Evolutionary conservation across 2,888 invertebrate species (phyloP).

Genomic region (Tortrix viridana): DNA sequence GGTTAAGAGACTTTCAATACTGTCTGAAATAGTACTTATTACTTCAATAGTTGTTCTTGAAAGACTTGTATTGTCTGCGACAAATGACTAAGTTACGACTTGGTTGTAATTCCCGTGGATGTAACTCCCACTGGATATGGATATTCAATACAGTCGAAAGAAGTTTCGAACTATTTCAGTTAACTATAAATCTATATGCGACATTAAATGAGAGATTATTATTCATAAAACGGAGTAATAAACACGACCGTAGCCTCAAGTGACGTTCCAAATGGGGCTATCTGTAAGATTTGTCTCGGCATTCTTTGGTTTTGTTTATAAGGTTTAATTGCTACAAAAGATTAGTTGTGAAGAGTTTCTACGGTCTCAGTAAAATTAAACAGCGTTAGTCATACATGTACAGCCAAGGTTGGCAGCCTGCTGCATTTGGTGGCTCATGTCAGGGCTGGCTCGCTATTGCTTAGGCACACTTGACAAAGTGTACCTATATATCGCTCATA

Average conservation of each 20-base stretch:
- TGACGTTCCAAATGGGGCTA: slow-evolving; percentile 43
- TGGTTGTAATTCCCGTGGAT: slow-evolving; percentile 5
- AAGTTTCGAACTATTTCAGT: slow-evolving; percentile 21
- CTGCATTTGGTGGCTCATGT: slow-evolving; percentile 81
- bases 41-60: neutral
- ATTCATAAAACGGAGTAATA: slow-evolving; percentile 25
- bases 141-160: slow-evolving; percentile 18
- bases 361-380: slow-evolving; percentile 50
- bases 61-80: slow-evolving; percentile 11
- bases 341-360: slow-evolving; percentile 52
- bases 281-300: slow-evolving; percentile 42
- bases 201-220: slow-evolving; percentile 27
- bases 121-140: slow-evolving; percentile 2
- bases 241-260: slow-evolving; percentile 11
- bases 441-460: slow-evolving; percentile 72
- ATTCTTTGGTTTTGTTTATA: slow-evolving; percentile 39
- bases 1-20: slow-evolving; percentile 49
- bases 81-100: slow-evolving; percentile 29
- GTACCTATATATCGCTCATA: no score
- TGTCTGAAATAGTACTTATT: slow-evolving; percentile 46
- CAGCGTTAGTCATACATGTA: slow-evolving; percentile 66
- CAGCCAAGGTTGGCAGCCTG: slow-evolving; percentile 76
- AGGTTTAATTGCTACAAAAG: slow-evolving; percentile 8
- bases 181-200: slow-evolving; percentile 22
- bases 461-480: slow-evolving; percentile 34